Evolutionary conservation across 64 coral and sea anemone genomes (phyloP), one percentile per base, ranked within the genome.

Genomic region (Acropora tenuis): DNA sequence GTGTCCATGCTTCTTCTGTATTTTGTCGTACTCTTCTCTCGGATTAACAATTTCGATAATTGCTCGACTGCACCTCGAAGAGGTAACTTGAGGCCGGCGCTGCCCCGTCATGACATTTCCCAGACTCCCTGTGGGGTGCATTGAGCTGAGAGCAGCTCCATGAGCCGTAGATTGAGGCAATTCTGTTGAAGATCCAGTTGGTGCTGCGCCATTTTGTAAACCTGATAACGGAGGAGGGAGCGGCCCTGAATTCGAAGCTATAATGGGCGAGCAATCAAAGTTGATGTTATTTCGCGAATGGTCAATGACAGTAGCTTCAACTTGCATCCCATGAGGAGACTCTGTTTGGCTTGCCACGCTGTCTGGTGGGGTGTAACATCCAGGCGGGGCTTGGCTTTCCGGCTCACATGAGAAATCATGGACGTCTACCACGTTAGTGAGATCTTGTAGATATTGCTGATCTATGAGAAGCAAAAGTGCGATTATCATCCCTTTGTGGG

Each of bases 1-100:
- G 13, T 57, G 82, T 40, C 77, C 63, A 8, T 80, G 75, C 48
- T 93, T 93, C 41, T 72, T 93, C 42, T 93, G 91, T 53, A 87
- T 57, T 47, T 93, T 93, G 84, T 93, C 83, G 44, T 93, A 93
- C 5, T 93, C 91, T 40, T 16, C 43, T 43, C 20, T 87, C 16
- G 91, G 91, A 53, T 93, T 93, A 53, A 78, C n/a, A 7, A 93
- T 67, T 30, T 80, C 60, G 44, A 80, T 83, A 17, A 10, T 53
- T 4, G 91, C 91, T n/a, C 78, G 15, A 9, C 41, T 9, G 19
- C 73, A 69, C 3, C 10, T 10, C 0, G 44, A 83, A 41, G 42
- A 68, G 18, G 43, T 80, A n/a, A 90, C 16, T 63, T 85, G 61
- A 85, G 18, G 16, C 15, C 61, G 81, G 42, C 18, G 12, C 42